Percentiles rank a stretch among this genome's conserved stretches.
These are phyloP conservation scores for Plectropomus leopardus DNA, from an alignment of 2,113 vertebrate genomes.

Conservation along the genomic window DNA sequence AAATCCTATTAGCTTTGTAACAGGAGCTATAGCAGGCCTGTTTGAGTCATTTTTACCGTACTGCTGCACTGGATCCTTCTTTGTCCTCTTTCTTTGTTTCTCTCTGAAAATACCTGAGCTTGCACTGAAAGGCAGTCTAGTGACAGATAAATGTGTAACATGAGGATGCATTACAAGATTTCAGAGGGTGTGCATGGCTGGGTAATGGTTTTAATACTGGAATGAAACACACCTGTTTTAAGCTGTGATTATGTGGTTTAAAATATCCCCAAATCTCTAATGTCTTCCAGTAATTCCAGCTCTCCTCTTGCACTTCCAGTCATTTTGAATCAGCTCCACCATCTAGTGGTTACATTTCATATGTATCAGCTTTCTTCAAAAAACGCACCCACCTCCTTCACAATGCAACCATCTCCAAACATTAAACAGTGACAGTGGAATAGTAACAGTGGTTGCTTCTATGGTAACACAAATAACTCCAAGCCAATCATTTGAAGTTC, in stretches of 20 bases:
- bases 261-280: not conserved
- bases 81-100: conserved; percentile 21
- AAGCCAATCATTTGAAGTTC: conserved; percentile 76
- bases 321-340: conserved; percentile 50
- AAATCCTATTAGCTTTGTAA: not conserved
- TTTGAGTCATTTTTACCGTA: not conserved
- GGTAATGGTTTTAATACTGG: not conserved
- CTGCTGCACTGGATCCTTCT: not conserved
- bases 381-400: conserved; percentile 1
- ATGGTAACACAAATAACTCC: conserved; percentile 74
- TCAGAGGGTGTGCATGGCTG: not conserved
- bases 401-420: conserved; percentile 29
- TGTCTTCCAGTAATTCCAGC: conserved; percentile 11
- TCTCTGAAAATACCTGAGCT: conserved; percentile 10
- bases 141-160: not conserved
- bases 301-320: conserved; percentile 5
- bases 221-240: conserved; percentile 9
- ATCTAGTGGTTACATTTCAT: conserved; percentile 74
- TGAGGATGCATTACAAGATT: not conserved
- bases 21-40: not conserved
- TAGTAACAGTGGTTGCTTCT: conserved; percentile 50
- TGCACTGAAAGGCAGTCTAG: not conserved
- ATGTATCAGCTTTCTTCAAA: conserved; percentile 10
- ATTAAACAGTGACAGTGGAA: conserved; percentile 53
- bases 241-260: conserved; percentile 16